Base-by-base conservation (phyloP, 2,113 vertebrate genomes). In the Electrona antarctica region DNA sequence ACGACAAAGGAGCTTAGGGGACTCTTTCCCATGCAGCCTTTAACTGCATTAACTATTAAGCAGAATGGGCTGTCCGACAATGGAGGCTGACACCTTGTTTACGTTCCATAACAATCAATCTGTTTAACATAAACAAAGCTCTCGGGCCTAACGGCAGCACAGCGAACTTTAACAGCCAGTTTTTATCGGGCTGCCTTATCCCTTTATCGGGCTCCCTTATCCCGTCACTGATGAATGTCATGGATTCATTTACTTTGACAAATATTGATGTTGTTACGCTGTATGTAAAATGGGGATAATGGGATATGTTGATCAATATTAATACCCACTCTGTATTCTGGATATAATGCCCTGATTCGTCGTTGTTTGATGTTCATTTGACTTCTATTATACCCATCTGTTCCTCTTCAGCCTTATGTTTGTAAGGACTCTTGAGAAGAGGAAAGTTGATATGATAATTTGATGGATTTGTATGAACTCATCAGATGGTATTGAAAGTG, bases 351-450 rank as follows among this genome's bases (percentile, higher is more conserved):
- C 77, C 75, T 64, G 77, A 82, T 85, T 88, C 69, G 85, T 91
- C 87, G 85, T 79, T 69, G 59, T 81, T 86, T 85, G 84, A 81
- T 82, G 80, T 88, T 88, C 88, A 88, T 90, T 87, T 85, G 73
- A 64, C 49, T 85, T 66, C 83, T 87, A 81, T 69, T 71, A 14
- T 67, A 74, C 78, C 85, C 79, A 68, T 49, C 41, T 60, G 13
- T 8, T 21, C 57, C 67, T 72, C 15, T 49, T 61, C 47, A 0
- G 21, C 49, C 0, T 60, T 74, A 58, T 75, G 70, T 72, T 59
- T 64, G 60, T 29, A 75, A 69, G 54, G 48, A 67, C 12, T 70
- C 62, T 73, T 67, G 64, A 70, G 78, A 73, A 14, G 33, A 60
- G 64, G 28, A 56, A 68, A 69, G 54, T 69, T 54, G 75, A 78